A percentile compares a stretch with the other conserved stretches of the same genome.
These are phyloP conservation scores for Agriopis aurantiaria DNA, from an alignment of 2,888 invertebrate species.

Conservation along the genomic window DNA sequence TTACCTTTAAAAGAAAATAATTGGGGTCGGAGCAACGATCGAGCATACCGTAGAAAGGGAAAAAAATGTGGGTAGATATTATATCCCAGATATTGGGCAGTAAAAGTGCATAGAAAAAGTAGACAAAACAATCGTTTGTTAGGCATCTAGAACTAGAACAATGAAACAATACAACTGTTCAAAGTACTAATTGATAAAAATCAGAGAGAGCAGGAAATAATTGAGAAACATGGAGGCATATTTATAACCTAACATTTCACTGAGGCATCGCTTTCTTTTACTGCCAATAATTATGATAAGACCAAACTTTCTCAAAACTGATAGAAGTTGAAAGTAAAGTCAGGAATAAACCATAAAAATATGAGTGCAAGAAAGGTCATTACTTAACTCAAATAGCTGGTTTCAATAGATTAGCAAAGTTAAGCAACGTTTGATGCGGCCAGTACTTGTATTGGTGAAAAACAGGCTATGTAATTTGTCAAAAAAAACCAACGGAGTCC, in stretches of 20 bases:
- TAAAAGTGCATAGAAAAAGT: no score
- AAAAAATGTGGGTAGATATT: no score
- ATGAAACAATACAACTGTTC: slow-evolving; percentile 26
- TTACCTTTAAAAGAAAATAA: no score
- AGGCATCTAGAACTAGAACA: slow-evolving; percentile 7
- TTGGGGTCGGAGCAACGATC: no score
- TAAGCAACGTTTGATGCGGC: no score
- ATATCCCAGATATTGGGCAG: no score
- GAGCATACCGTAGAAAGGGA: no score
- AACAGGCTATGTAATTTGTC: no score
- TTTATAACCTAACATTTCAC: slow-evolving; percentile 36
- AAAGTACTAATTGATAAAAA: slow-evolving; percentile 30
- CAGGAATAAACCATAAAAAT: background rate
- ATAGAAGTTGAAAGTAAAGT: slow-evolving; percentile 12
- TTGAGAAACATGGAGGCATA: slow-evolving; percentile 17
- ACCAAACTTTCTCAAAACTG: slow-evolving; percentile 44
- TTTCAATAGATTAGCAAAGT: no score
- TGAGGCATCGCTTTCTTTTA: slow-evolving; percentile 38
- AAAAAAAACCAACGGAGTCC: no score
- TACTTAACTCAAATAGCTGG: no score
- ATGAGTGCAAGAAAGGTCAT: background rate
- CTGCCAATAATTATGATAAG: slow-evolving; percentile 50
- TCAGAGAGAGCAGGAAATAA: slow-evolving; percentile 40
- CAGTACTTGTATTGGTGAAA: no score
- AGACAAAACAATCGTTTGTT: background rate